Base-by-base conservation (phyloP, 2,888 invertebrate species). In the Teinopalpus imperialis region DNA sequence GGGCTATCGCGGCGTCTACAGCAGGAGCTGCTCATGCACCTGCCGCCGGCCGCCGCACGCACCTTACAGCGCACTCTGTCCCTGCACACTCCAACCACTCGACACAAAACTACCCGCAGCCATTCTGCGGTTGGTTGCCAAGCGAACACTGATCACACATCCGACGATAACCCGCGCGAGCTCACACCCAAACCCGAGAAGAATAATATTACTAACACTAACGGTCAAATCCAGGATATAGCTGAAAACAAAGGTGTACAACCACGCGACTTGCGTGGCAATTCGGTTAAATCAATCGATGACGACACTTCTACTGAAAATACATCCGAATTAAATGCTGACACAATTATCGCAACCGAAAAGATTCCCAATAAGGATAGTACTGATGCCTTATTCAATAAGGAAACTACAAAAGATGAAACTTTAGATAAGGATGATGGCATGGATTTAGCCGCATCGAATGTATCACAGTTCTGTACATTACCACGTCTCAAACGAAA, bases 1-100 rank as follows among this genome's bases (percentile, higher is more conserved):
- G 93, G 92, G 55, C 85, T 94, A 59, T 92, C 93, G 54, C 91
- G 92, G 60, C 91, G 93, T 27, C 91, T 93, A 67, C 93, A 93
- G 83, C 92, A 91, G 49, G 93, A 93, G 74, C 82, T 94, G 59
- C 82, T 94, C 46, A 92, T 93, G 56, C 92, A 93, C 70, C 74
- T 94, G 66, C 93, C 93, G 54, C 92, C 93, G 59, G 91, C 91
- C 49, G 93, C 94, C 81, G 92, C 92, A 18, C 89, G 91, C 60
- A 87, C 90, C 60, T 73, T 94, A 56, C 92, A 93, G 47, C 90
- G 93, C 61, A 93, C 93, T 45, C 82, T 93, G 32, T 91, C 91
- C 53, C 89, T 90, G 69, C 70, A 69, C 65, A 63, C 91, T 42
- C 51, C 59, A 37, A 45, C 63, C 62, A 69, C 49, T 26, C 58